Percentiles rank a stretch among this genome's conserved stretches.
Evolutionary conservation across 2,797 vertebrate species (phyloP).

Genomic region (Peromyscus nudipes): DNA sequence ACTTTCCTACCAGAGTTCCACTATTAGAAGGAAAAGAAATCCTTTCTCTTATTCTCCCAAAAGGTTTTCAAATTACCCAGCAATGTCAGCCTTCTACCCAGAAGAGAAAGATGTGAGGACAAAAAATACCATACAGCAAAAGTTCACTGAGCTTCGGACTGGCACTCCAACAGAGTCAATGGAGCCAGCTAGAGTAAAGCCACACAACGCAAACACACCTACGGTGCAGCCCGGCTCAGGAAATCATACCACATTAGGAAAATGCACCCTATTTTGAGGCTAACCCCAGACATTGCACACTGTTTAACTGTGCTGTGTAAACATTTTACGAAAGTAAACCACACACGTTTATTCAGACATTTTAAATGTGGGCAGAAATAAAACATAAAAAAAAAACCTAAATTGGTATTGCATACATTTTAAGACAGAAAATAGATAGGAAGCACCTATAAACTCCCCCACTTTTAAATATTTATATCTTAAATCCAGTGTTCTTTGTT

Average conservation of each 20-base stretch:
- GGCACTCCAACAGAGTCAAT: background rate
- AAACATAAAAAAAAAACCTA: conserved; percentile 66
- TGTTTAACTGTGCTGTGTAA: conserved; percentile 75
- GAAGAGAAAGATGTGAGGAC: background rate
- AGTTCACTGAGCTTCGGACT: background rate
- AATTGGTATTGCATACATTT: conserved; percentile 18
- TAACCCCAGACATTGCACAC: conserved; percentile 30
- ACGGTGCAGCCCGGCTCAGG: background rate
- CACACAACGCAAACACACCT: background rate
- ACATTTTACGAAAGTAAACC: conserved; percentile 70
- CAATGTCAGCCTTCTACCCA: background rate
- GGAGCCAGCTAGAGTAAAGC: background rate
- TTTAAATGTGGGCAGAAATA: conserved; percentile 73
- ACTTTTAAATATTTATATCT: conserved; percentile 54
- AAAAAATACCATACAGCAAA: background rate
- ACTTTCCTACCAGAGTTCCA: background rate
- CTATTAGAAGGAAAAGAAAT: conserved; percentile 20
- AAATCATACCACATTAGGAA: background rate
- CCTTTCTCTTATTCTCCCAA: conserved; percentile 8
- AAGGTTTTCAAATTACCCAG: conserved; percentile 31
- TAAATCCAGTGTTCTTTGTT: conserved; percentile 30
- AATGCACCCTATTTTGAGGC: conserved; percentile 52
- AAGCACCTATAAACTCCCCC: conserved; percentile 67
- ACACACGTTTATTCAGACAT: conserved; percentile 71
- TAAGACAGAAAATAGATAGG: conserved; percentile 69